Conservation (phyloP, 2,797 vertebrate genomes). For the Fratercula arctica region DNA sequence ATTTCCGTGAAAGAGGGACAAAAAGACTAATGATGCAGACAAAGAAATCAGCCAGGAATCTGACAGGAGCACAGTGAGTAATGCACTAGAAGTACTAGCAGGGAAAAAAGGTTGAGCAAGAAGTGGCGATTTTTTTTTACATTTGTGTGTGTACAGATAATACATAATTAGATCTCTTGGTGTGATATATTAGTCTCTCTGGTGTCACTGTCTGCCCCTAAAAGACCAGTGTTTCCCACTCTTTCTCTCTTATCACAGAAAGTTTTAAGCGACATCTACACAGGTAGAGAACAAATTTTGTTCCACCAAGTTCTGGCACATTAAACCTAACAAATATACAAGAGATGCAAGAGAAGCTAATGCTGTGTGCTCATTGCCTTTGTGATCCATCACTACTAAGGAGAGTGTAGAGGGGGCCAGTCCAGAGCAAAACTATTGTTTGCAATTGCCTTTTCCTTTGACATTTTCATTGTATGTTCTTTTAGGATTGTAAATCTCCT, state of each 20-base stretch:
- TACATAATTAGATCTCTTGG: background rate
- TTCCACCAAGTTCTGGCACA: constrained; percentile 7
- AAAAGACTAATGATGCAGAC: background rate
- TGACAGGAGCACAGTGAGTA: background rate
- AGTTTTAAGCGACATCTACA: background rate
- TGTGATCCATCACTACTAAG: constrained; percentile 23
- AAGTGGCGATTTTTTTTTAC: background rate
- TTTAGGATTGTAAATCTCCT: constrained; percentile 60
- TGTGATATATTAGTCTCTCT: background rate
- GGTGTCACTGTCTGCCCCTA: background rate
- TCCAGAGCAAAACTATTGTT: constrained; percentile 61
- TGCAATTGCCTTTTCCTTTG: constrained; percentile 63
- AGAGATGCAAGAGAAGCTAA: constrained; percentile 21
- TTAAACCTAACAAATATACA: constrained; percentile 5
- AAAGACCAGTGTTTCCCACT: background rate
- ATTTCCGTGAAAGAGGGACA: background rate
- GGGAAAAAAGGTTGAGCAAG: background rate
- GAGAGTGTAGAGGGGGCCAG: constrained; percentile 14
- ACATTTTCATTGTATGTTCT: constrained; percentile 55
- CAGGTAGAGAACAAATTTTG: background rate
- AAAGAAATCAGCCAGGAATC: background rate
- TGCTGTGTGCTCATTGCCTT: constrained; percentile 43
- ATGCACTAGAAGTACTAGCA: background rate
- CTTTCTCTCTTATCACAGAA: background rate
- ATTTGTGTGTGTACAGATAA: background rate